Evolutionary conservation across 2,888 invertebrate genomes (phyloP).

Genomic region (Aplocera efformata): DNA sequence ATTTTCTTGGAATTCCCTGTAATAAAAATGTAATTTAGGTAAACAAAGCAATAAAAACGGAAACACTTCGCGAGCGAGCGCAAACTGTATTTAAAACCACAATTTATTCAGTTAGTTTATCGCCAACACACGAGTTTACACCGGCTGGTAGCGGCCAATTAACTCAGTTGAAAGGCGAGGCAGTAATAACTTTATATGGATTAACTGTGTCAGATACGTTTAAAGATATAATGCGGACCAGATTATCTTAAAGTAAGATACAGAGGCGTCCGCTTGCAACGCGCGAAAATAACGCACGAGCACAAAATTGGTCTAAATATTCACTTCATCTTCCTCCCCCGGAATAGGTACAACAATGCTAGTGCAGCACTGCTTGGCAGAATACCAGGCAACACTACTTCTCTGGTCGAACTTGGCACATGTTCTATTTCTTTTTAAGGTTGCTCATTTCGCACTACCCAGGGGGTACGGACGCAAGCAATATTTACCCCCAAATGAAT

Average conservation of each 20-base stretch:
- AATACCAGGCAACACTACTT: no score
- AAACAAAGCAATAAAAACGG: conserved; percentile 59
- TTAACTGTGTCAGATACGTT: conserved; percentile 70
- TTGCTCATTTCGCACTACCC: no score
- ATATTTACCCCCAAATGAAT: no score
- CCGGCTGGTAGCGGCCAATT: conserved; percentile 66
- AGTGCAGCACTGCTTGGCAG: no score
- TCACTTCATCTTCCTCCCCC: no score
- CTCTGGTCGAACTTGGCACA: no score
- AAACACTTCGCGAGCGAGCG: conserved; percentile 54
- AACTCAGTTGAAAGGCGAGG: conserved; percentile 64
- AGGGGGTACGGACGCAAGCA: no score
- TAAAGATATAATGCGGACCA: conserved; percentile 53
- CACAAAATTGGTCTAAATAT: no score
- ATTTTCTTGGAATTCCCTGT: conserved; percentile 11
- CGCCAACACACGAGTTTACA: conserved; percentile 64
- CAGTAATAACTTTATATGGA: conserved; percentile 73
- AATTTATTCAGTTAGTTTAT: conserved; percentile 67
- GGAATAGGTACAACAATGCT: no score
- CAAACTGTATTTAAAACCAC: conserved; percentile 56
- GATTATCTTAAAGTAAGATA: conserved; percentile 55
- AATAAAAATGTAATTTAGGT: conserved; percentile 64
- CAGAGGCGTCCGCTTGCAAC: no score
- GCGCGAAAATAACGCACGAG: no score
- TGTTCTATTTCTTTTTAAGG: no score